A percentile compares a stretch with the other conserved stretches of the same genome.
Conservation (phyloP, 64 coral and sea anemone species). For the Trachythela sp. region DNA sequence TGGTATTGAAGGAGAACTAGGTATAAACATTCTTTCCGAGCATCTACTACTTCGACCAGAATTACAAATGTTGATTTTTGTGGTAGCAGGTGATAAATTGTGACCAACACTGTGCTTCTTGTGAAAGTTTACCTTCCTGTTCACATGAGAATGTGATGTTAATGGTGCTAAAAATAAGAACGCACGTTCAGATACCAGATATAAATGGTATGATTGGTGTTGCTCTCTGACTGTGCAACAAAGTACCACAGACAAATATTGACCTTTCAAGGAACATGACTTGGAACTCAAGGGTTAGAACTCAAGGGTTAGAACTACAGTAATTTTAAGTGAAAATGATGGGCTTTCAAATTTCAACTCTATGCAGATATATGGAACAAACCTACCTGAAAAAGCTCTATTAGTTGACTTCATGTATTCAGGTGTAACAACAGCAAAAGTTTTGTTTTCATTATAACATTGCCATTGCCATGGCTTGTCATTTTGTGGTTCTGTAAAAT, state of each 20-base stretch:
- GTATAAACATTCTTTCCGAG: slow-evolving; percentile 46
- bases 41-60: not conserved
- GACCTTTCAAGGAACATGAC: too few relatives aligned
- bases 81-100: not conserved
- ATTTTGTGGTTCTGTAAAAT: not conserved
- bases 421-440: not conserved
- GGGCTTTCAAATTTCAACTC: too few relatives aligned
- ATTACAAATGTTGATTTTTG: slow-evolving; percentile 20
- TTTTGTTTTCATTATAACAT: not conserved
- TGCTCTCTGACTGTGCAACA: not conserved
- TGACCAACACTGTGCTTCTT: slow-evolving; percentile 13
- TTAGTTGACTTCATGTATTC: not conserved
- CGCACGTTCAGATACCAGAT: not conserved
- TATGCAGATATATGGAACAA: not conserved
- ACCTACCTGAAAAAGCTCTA: not conserved
- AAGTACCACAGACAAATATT: too few relatives aligned
- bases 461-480: not conserved
- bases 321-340: too few relatives aligned
- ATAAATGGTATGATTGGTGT: too few relatives aligned
- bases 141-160: not conserved
- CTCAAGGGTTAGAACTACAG: too few relatives aligned
- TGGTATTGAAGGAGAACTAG: slow-evolving; percentile 71
- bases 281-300: too few relatives aligned
- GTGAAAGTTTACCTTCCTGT: not conserved
- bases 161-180: not conserved